These are phyloP conservation scores for Sphenopsis melanotis DNA, from an alignment of 2,797 vertebrate species.

Conservation along the genomic window DNA sequence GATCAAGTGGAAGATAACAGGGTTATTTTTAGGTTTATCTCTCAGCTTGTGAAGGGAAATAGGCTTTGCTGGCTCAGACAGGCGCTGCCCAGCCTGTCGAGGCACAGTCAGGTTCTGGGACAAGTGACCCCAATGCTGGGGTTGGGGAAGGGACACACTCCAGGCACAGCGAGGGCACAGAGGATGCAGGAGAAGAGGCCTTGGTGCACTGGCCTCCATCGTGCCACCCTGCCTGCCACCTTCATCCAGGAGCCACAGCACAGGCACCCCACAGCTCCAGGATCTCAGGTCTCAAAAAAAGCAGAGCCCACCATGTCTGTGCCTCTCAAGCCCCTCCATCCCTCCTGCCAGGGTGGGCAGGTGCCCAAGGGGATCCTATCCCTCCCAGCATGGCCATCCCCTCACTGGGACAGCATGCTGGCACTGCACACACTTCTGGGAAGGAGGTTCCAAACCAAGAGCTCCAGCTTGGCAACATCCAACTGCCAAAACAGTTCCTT, in stretches of 20 bases:
- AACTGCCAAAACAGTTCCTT: neutral
- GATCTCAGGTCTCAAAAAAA: neutral
- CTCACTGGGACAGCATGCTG: accelerated
- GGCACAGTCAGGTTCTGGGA: neutral
- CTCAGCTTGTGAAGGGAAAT: neutral
- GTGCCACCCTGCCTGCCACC: neutral
- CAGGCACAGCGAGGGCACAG: accelerated
- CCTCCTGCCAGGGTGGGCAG: neutral
- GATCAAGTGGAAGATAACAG: neutral
- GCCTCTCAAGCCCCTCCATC: neutral
- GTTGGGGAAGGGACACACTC: neutral
- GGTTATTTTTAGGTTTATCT: constrained; percentile 48
- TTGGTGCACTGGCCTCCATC: accelerated
- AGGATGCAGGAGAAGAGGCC: neutral
- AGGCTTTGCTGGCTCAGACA: constrained; percentile 1
- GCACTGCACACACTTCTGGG: accelerated
- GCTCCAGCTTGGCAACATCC: neutral
- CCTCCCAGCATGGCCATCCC: accelerated
- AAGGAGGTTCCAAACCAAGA: neutral
- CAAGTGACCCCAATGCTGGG: accelerated
- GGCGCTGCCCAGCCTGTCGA: neutral
- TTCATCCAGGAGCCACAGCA: neutral
- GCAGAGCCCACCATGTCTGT: neutral
- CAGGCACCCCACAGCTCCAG: neutral
- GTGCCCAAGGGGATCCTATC: neutral